Evolutionary conservation across 1,140 invertebrate species (phyloP).

Genomic region (Rhizoglyphus robini): DNA sequence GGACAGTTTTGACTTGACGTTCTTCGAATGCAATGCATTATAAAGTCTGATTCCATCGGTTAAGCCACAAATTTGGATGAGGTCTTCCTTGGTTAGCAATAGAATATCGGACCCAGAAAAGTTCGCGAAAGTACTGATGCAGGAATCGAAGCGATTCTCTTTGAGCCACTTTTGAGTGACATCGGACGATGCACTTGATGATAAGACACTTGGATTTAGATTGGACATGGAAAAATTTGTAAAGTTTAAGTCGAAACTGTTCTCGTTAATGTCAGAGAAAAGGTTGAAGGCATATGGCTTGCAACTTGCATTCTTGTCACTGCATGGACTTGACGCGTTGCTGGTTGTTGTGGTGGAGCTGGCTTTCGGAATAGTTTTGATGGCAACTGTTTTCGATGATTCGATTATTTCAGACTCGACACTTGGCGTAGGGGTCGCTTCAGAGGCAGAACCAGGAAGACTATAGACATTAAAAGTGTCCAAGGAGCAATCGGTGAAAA

Average conservation of each 20-base stretch:
- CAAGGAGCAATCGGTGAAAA: constrained; percentile 53
- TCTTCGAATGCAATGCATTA: constrained; percentile 57
- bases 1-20: constrained; percentile 22
- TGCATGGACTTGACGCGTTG: not conserved
- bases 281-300: constrained; percentile 4
- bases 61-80: constrained; percentile 83
- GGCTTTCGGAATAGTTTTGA: not conserved
- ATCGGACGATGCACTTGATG: constrained; percentile 47
- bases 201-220: constrained; percentile 28
- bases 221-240: not conserved
- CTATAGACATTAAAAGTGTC: constrained; percentile 18
- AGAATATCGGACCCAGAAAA: constrained; percentile 74
- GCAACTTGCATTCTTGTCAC: not conserved
- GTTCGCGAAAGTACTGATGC: constrained; percentile 57
- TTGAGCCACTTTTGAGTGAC: constrained; percentile 69
- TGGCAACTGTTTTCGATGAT: not conserved
- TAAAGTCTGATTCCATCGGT: constrained; percentile 78
- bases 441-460: not conserved
- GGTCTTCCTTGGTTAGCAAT: constrained; percentile 66
- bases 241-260: not conserved
- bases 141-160: constrained; percentile 56
- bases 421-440: not conserved
- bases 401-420: not conserved
- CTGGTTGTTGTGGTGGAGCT: not conserved
- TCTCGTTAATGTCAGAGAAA: not conserved